Base-by-base conservation (phyloP, 2,888 invertebrate genomes). In the Oxytorus armatus region DNA sequence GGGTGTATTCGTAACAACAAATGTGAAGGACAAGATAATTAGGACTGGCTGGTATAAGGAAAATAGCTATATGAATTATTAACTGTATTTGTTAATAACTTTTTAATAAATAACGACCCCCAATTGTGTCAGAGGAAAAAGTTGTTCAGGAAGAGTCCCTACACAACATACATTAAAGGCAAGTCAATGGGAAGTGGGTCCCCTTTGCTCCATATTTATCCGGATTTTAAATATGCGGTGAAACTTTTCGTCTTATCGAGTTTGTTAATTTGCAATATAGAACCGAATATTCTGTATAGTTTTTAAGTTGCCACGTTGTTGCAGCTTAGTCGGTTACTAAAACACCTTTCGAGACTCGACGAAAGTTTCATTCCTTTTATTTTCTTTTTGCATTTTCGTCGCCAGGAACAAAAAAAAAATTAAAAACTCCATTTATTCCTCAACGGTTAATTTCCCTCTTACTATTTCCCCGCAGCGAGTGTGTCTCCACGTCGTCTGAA, bases 231-330 rank as follows among this genome's bases (percentile, higher is more conserved):
- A 51, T 23, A 21, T 51, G 14, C 16, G 44, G 21, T 21, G n/a
- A 61, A 69, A 69, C 23, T 55, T 47, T 63, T 63, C 36, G 51
- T 68, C 42, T 29, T 18, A 36, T 70, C n/a, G n/a, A 59, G 39
- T 47, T 18, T 33, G 29, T 44, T 44, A 61, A 73, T 61, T 77
- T 73, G 72, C 72, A 68, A 78, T 78, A 66, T 36, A 53, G n/a
- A 33, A 29, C 36, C 47, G 44, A 61, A 53, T 33, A 44, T 44
- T 53, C 47, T 44, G n/a, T n/a, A n/a, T n/a, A n/a, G n/a, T n/a
- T n/a, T n/a, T n/a, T n/a, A n/a, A n/a, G n/a, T 53, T 23, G 36
- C 5, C 10, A n/a, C 33, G 23, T 21, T 16, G 21, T 10, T 11
- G 51, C 36, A 16, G 36, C 36, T 18, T 4, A 21, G 18, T 39